Conservation (phyloP, 2,888 invertebrate species). For the Linnaemya vulpina region DNA sequence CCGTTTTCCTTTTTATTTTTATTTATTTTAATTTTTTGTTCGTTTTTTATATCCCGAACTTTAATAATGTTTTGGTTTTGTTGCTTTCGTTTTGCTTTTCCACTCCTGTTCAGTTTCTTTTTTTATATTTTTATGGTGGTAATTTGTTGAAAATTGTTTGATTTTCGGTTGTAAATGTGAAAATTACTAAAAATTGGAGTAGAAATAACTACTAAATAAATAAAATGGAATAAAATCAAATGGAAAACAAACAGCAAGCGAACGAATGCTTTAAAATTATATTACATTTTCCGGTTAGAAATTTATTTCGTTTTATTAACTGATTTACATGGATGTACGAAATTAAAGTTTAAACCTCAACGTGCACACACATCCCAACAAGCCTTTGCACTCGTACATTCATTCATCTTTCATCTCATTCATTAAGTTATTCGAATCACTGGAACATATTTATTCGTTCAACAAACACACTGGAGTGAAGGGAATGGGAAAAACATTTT, state of each 20-base stretch:
- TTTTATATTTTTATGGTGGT: constrained; percentile 60
- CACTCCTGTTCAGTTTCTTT: too few relatives aligned
- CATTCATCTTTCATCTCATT: background rate
- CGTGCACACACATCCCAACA: background rate
- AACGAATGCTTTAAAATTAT: constrained; percentile 42
- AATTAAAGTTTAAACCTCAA: constrained; percentile 48
- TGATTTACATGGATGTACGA: constrained; percentile 43
- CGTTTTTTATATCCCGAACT: background rate
- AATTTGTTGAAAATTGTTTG: constrained; percentile 60
- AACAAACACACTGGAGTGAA: background rate
- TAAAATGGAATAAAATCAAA: background rate
- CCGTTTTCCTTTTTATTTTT: background rate
- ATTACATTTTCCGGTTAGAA: constrained; percentile 55
- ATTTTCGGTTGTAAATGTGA: constrained; percentile 51
- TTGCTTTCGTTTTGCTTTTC: background rate
- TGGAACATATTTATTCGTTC: background rate
- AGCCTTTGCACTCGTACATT: background rate
- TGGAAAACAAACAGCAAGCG: background rate
- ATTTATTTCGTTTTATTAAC: constrained; percentile 50
- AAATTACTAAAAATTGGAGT: constrained; percentile 7
- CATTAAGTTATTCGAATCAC: background rate
- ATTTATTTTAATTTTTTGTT: too few relatives aligned
- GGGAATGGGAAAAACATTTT: constrained; percentile 12
- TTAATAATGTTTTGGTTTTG: constrained; percentile 41
- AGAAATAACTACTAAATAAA: background rate